Conservation (phyloP, 2,797 vertebrate species). For the Rhinatrema bivittatum region DNA sequence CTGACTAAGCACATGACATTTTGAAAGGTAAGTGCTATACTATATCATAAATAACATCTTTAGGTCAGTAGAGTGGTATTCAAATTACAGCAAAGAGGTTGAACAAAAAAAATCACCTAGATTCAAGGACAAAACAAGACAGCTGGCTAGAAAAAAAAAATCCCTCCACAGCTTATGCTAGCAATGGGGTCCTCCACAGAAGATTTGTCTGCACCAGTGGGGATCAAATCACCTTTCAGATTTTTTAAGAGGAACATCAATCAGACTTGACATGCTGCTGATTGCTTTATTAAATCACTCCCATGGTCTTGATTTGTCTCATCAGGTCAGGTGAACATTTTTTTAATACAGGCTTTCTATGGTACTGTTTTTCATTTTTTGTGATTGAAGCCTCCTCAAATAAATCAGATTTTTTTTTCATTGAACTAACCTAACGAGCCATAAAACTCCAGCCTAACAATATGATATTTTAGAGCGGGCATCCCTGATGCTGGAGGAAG, state of each 20-base stretch:
- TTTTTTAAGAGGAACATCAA: constrained; percentile 48
- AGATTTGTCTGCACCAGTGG: constrained; percentile 46
- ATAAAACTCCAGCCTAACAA: constrained; percentile 21
- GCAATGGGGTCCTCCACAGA: constrained; percentile 20
- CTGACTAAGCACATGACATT: constrained; percentile 33
- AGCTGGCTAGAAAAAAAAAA: constrained; percentile 21
- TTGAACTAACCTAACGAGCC: constrained; percentile 34
- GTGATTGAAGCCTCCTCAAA: constrained; percentile 34
- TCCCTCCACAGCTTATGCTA: constrained; percentile 20
- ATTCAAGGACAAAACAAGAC: constrained; percentile 52
- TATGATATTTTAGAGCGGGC: constrained; percentile 1
- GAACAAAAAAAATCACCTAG: constrained; percentile 18
- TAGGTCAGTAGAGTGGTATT: constrained; percentile 25
- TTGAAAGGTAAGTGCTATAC: constrained; percentile 31
- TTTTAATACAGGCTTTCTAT: constrained; percentile 24
- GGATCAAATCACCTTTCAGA: constrained; percentile 50
- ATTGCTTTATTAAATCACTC: constrained; percentile 63
- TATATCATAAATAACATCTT: constrained; percentile 38
- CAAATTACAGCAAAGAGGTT: constrained; percentile 31
- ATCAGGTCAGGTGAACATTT: constrained; percentile 37
- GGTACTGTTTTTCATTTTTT: constrained; percentile 39
- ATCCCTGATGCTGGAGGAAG: too few species aligned
- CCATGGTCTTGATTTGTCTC: constrained; percentile 48
- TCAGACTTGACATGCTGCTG: constrained; percentile 56
- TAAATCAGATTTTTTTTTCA: constrained; percentile 37